Conservation (phyloP, 2,113 vertebrate genomes). For the Ivindomyrus marchei region DNA sequence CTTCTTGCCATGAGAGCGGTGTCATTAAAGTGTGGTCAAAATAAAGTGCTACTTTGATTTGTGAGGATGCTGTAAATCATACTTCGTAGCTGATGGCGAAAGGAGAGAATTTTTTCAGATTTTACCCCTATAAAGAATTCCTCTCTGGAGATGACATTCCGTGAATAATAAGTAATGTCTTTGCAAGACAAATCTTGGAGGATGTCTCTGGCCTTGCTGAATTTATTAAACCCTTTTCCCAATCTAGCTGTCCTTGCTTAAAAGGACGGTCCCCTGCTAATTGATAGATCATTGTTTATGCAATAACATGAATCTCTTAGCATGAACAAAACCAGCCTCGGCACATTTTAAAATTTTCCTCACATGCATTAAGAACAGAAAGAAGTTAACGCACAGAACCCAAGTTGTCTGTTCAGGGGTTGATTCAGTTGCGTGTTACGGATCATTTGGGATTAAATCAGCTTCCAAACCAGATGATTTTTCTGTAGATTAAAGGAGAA, state of each 20-base stretch:
- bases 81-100: conserved; percentile 23
- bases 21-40: conserved; percentile 50
- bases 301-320: conserved; percentile 18
- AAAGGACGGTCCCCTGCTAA: background rate
- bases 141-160: background rate
- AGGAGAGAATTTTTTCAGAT: conserved; percentile 8
- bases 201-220: conserved; percentile 23
- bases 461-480: background rate
- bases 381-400: background rate
- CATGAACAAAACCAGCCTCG: background rate
- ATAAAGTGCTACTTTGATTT: conserved; percentile 37
- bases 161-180: conserved; percentile 15
- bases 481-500: background rate
- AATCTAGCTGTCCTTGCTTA: background rate
- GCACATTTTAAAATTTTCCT: background rate
- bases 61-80: conserved; percentile 26
- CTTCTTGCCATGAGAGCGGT: conserved; percentile 34
- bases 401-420: background rate
- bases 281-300: conserved; percentile 33
- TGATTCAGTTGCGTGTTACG: background rate
- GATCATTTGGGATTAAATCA: background rate
- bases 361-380: background rate
- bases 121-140: conserved; percentile 18
- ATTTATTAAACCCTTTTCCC: conserved; percentile 18
- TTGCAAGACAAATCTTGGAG: conserved; percentile 9